Percentiles rank a stretch among this genome's conserved stretches.
Conservation (phyloP, 2,888 invertebrate genomes). For the Drosophila cognata region DNA sequence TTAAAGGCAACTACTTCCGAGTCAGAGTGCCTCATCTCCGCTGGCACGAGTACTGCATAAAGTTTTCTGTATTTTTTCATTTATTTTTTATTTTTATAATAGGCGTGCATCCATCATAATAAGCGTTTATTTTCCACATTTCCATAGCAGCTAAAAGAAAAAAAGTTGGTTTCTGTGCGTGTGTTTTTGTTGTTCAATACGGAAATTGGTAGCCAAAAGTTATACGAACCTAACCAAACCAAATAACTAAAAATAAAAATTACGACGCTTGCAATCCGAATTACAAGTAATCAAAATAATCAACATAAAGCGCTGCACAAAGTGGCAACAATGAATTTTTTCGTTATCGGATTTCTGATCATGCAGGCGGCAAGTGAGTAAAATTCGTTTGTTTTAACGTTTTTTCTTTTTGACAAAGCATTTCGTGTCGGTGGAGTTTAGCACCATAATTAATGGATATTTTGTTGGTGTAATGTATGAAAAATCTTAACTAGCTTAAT, state of each 20-base stretch:
- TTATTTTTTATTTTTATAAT: constrained; percentile 3
- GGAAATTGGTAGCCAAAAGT: constrained; percentile 51
- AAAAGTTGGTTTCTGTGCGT: constrained; percentile 39
- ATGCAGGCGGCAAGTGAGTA: constrained; percentile 83
- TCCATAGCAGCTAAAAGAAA: constrained; percentile 25
- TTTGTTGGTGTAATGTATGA: not conserved
- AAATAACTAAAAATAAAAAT: constrained; percentile 2
- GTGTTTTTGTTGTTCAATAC: constrained; percentile 40
- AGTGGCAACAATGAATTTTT: constrained; percentile 78
- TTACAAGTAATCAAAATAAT: constrained; percentile 26
- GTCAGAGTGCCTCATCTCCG: constrained; percentile 34
- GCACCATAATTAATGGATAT: constrained; percentile 4
- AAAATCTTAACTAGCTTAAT: not conserved
- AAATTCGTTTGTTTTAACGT: constrained; percentile 31
- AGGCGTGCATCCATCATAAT: constrained; percentile 21
- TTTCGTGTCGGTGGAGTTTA: constrained; percentile 41
- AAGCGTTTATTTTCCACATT: constrained; percentile 43
- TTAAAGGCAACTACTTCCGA: constrained; percentile 73
- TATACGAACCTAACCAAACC: constrained; percentile 52
- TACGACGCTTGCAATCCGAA: constrained; percentile 18
- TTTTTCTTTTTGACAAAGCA: constrained; percentile 3
- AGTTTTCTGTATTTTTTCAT: constrained; percentile 2
- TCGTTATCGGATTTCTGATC: constrained; percentile 83
- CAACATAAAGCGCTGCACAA: constrained; percentile 29
- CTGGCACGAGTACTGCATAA: constrained; percentile 54